Evolutionary conservation across 2,888 invertebrate genomes (phyloP), one percentile per base, ranked within the genome.

Genomic region (Tachina fera): DNA sequence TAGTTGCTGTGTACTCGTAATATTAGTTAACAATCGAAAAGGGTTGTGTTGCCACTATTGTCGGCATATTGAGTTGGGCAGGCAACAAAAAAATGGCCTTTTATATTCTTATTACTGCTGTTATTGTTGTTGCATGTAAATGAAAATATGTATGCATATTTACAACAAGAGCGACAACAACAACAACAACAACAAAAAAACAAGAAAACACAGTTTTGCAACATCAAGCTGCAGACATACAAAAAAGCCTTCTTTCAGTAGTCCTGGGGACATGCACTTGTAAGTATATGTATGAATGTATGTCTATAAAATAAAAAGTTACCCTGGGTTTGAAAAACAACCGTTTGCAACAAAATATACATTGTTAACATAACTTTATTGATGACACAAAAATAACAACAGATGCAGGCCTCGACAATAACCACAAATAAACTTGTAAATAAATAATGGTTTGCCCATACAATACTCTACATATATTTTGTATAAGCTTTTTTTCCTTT

Each of bases 321-420:
- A 65, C 19, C 56, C 71, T 56, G 61, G 31, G 22, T 9, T 45
- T 75, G 45, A 45, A 49, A 60, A 43, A 43, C 58, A 71, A 56
- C 49, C 63, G 70, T 56, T 71, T 70, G 71, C 71, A 58, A 65
- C 83, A 83, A 77, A 81, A 86, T 70, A 67, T 84, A 65, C 78
- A 75, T 84, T 84, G 87, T 87, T 84, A 78, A 87, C 86, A 84
- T 78, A 87, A 87, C 86, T 86, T 86, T 86, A 87, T 87, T 87
- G 87, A 87, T 86, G 87, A 84, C 81, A 84, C 83, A 80, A 81
- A 76, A 74, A 81, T 76, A 76, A 83, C 87, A 85, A 74, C 84
- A 87, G 86, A 86, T 86, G 86, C 83, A 86, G 79, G 82, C 75
- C 83, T 86, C 83, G 72, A 67, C 83, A 79, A 86, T 83, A 86